Percentiles rank a stretch among this genome's conserved stretches.
Conservation (phyloP, 2,797 vertebrate species). For the Emys orbicularis region DNA sequence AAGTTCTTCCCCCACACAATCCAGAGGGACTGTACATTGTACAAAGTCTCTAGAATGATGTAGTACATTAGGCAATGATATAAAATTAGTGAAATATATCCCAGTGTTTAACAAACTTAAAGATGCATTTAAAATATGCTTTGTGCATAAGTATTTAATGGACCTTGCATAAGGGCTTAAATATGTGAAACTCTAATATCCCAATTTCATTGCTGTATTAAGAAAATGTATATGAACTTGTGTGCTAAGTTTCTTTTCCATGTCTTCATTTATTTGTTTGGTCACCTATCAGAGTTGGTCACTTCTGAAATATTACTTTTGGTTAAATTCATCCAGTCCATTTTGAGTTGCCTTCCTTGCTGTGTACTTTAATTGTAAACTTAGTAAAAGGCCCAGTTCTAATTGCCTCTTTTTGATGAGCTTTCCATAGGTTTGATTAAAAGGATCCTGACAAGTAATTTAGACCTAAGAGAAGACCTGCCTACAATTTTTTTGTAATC, state of each 20-base stretch:
- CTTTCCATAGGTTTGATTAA: conserved; percentile 19
- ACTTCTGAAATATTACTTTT: neutral
- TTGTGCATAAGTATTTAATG: conserved; percentile 62
- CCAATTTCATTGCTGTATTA: conserved; percentile 16
- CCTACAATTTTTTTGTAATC: conserved; percentile 56
- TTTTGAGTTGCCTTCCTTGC: conserved; percentile 36
- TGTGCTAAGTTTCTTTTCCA: conserved; percentile 32
- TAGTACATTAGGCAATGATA: conserved; percentile 17
- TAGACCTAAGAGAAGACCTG: conserved; percentile 6
- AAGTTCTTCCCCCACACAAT: conserved; percentile 56
- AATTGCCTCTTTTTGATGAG: conserved; percentile 11
- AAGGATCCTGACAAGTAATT: conserved; percentile 25
- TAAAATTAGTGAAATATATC: conserved; percentile 35
- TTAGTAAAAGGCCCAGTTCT: conserved; percentile 5
- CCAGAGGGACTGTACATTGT: conserved; percentile 40
- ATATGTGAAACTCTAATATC: conserved; percentile 35
- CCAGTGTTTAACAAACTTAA: conserved; percentile 60
- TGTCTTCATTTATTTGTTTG: conserved; percentile 38
- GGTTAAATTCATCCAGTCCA: neutral
- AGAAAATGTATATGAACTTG: neutral
- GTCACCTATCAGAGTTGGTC: neutral
- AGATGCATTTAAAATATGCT: conserved; percentile 36
- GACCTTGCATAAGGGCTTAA: conserved; percentile 50
- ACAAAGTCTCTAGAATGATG: conserved; percentile 58
- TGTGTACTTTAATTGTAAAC: conserved; percentile 6